Evolutionary conservation across 2,888 invertebrate species (phyloP).

Genomic region (Drosophila anceps): DNA sequence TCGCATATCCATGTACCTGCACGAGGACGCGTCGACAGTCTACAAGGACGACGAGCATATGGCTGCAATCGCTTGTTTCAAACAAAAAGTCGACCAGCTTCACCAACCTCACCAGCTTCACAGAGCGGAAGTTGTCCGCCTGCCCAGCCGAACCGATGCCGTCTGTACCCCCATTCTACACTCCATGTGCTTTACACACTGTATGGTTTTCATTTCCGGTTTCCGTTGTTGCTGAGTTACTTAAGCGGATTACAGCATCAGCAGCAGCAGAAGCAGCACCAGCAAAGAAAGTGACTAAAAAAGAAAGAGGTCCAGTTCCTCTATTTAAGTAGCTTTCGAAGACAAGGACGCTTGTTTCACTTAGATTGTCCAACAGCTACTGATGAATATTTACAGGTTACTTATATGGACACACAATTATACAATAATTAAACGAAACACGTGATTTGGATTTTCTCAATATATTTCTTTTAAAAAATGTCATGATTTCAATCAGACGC

Average conservation of each 20-base stretch:
- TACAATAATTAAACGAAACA: background rate
- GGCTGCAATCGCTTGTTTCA: slow-evolving; percentile 11
- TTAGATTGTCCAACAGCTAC: slow-evolving; percentile 2
- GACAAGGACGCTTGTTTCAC: background rate
- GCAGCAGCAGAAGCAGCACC: slow-evolving; percentile 27
- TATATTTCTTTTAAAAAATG: background rate
- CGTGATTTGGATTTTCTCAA: background rate
- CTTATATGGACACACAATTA: background rate
- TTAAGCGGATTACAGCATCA: slow-evolving; percentile 78
- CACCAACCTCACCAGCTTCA: slow-evolving; percentile 39
- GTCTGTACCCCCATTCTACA: background rate
- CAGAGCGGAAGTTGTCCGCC: slow-evolving; percentile 66
- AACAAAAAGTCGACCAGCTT: slow-evolving; percentile 27
- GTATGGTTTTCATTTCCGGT: slow-evolving; percentile 81
- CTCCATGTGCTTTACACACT: slow-evolving; percentile 61
- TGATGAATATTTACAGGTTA: background rate
- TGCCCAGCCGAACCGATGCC: slow-evolving; percentile 44
- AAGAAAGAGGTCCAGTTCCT: slow-evolving; percentile 9
- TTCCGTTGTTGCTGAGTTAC: slow-evolving; percentile 77
- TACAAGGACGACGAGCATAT: slow-evolving; percentile 30
- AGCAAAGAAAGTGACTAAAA: slow-evolving; percentile 31
- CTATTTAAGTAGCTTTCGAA: background rate
- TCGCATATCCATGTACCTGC: slow-evolving; percentile 16
- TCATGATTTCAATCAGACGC: slow-evolving; percentile 18
- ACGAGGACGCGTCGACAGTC: slow-evolving; percentile 11